Percentiles rank a stretch among this genome's conserved stretches.
These are phyloP conservation scores for Eupithecia exiguata DNA, from an alignment of 2,888 invertebrate genomes.

Conservation along the genomic window DNA sequence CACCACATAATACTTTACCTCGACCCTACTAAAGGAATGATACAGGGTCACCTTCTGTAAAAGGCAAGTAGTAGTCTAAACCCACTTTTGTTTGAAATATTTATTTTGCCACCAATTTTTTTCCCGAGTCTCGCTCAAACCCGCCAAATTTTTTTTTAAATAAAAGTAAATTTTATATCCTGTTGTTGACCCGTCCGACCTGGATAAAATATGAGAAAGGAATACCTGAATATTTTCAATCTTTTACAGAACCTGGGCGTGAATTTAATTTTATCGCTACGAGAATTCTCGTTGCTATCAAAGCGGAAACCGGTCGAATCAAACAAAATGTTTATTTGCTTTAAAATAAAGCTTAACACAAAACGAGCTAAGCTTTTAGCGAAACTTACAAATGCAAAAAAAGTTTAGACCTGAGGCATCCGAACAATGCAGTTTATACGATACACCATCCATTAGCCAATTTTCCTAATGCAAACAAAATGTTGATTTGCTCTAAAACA, in stretches of 20 bases:
- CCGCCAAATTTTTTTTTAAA: neutral
- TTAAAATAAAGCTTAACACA: neutral
- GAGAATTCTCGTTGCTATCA: neutral
- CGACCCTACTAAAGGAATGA: neutral
- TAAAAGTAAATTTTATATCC: constrained; percentile 13
- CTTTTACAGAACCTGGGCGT: constrained; percentile 8
- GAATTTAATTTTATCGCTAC: constrained; percentile 25
- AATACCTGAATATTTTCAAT: constrained; percentile 29
- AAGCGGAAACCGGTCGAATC: neutral
- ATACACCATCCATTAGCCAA: constrained; percentile 24
- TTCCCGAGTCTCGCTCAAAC: neutral
- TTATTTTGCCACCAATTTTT: constrained; percentile 9
- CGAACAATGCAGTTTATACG: constrained; percentile 29
- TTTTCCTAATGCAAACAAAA: neutral
- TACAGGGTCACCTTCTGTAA: constrained; percentile 1
- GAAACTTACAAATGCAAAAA: neutral
- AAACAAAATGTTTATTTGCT: neutral
- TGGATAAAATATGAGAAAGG: constrained; percentile 28
- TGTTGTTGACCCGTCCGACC: constrained; percentile 22
- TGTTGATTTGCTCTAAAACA: neutral
- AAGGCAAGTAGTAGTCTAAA: neutral
- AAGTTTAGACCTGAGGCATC: constrained; percentile 24
- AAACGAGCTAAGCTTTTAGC: neutral
- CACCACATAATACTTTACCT: neutral
- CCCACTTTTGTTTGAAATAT: constrained; percentile 7